Percentiles rank a stretch among this genome's conserved stretches.
These are phyloP conservation scores for Leptobrachium leishanense DNA, from an alignment of 2,113 vertebrate genomes.

Conservation along the genomic window DNA sequence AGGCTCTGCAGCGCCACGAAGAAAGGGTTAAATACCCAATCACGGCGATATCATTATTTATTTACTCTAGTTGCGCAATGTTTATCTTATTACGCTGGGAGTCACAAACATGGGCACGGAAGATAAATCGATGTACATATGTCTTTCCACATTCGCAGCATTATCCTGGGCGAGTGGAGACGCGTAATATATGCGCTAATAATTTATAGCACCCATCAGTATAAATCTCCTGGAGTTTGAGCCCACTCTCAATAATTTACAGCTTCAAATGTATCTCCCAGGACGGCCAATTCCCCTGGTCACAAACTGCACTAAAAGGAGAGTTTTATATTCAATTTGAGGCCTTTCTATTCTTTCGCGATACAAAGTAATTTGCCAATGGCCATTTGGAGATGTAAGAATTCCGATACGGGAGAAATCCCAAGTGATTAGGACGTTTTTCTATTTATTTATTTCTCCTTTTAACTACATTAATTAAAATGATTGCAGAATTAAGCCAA, in stretches of 20 bases:
- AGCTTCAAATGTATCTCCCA: conserved; percentile 31
- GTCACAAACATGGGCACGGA: conserved; percentile 11
- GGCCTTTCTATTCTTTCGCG: neutral
- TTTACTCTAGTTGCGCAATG: neutral
- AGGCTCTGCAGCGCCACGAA: no score
- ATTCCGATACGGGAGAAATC: conserved; percentile 11
- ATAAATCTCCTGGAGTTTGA: conserved; percentile 41
- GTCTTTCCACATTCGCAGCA: conserved; percentile 30
- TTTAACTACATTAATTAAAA: no score
- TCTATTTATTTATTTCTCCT: neutral
- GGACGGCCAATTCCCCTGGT: conserved; percentile 43
- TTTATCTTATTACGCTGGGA: conserved; percentile 2
- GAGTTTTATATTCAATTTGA: conserved; percentile 13
- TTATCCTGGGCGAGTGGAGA: conserved; percentile 17
- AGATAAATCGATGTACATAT: conserved; percentile 32
- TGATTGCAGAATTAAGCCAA: no score
- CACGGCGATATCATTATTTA: neutral
- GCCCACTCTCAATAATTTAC: conserved; percentile 40
- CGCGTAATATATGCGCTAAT: conserved; percentile 19
- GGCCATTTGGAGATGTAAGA: conserved; percentile 11
- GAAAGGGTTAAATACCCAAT: conserved; percentile 19
- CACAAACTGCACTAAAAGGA: conserved; percentile 48
- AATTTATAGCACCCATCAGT: conserved; percentile 44
- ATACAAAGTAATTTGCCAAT: conserved; percentile 19
- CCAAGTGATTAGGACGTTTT: conserved; percentile 33